Evolutionary conservation across 2,888 invertebrate species (phyloP), one percentile per base, ranked within the genome.

Genomic region (Pinctada fucata): DNA sequence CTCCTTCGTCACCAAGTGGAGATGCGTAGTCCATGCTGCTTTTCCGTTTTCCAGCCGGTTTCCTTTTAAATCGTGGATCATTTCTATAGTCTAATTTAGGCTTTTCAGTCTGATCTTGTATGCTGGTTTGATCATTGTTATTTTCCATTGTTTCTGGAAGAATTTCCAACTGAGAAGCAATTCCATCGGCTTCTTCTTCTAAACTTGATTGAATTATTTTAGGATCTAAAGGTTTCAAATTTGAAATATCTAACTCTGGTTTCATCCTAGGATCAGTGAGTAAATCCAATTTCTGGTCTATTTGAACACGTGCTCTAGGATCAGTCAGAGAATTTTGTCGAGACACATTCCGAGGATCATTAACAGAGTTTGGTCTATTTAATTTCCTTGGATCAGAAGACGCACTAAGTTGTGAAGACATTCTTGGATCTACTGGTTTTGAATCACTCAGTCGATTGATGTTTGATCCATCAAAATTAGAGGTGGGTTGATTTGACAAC

Each of bases 51-150:
- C 70, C 65, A 8, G 80, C 73, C 16, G 80, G 80, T 65, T 80
- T 84, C 73, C 91, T 88, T 78, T 91, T 90, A 79, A 92, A 90
- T 50, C 92, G 86, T 2, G 92, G 92, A 85, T 93, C 92, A 86
- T 90, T 91, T 68, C 91, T 84, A 81, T 89, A 84, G 67, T 90
- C 89, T 76, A 91, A 83, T 76, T 88, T 89, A 65, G 87, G 87
- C 77, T 89, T 89, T 31, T 83, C 79, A 3, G 77, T 63, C 13
- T 79, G 66, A 48, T 76, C 67, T 52, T 74, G 69, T 50, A 64
- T 72, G 13, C 75, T 76, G 52, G 79, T 78, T 58, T 6, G 13
- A 10, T 10, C 6, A 58, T 58, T 58, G 13, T 58, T 13, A 58
- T 58, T 58, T 58, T 58, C 58, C 58, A 58, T 58, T 58, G 58